A percentile compares a stretch with the other conserved stretches of the same genome.
Evolutionary conservation across 2,888 invertebrate species (phyloP).

Genomic region (Epicampocera succincta): DNA sequence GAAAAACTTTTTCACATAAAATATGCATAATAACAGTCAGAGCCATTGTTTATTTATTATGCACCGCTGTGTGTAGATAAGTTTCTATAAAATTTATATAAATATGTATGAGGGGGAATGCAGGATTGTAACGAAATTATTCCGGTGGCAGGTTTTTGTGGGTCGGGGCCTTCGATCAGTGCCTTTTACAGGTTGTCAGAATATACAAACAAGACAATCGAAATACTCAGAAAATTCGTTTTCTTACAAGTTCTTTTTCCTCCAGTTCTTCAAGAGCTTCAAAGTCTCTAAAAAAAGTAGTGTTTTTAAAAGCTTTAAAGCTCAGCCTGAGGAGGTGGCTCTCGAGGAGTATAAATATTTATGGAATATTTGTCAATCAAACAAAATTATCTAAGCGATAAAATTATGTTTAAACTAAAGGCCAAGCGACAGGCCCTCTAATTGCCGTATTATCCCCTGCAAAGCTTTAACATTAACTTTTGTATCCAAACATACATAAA

Average conservation of each 20-base stretch:
- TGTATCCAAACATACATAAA: neutral
- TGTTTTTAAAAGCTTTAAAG: too few species aligned
- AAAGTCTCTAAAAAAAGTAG: too few species aligned
- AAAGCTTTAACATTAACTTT: slow-evolving; percentile 5
- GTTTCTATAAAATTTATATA: slow-evolving; percentile 14
- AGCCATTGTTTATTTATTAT: slow-evolving; percentile 60
- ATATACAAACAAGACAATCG: neutral
- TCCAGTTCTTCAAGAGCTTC: too few species aligned
- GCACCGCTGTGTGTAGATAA: slow-evolving; percentile 31
- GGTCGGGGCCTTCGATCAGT: neutral
- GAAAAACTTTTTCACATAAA: slow-evolving; percentile 67
- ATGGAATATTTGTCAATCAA: too few species aligned
- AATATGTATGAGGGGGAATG: slow-evolving; percentile 3
- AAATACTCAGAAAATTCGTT: neutral
- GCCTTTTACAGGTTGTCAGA: neutral
- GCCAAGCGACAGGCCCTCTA: neutral
- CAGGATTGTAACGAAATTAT: neutral
- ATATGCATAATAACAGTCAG: slow-evolving; percentile 66
- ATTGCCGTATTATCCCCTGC: neutral
- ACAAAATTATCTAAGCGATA: too few species aligned
- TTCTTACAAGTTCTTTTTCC: too few species aligned
- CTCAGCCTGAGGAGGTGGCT: too few species aligned
- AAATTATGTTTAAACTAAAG: neutral
- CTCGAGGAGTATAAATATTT: too few species aligned
- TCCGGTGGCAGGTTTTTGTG: too few species aligned